These are phyloP conservation scores for Drosophila ananassae DNA, from an alignment of 1,140 invertebrate genomes.

Conservation along the genomic window DNA sequence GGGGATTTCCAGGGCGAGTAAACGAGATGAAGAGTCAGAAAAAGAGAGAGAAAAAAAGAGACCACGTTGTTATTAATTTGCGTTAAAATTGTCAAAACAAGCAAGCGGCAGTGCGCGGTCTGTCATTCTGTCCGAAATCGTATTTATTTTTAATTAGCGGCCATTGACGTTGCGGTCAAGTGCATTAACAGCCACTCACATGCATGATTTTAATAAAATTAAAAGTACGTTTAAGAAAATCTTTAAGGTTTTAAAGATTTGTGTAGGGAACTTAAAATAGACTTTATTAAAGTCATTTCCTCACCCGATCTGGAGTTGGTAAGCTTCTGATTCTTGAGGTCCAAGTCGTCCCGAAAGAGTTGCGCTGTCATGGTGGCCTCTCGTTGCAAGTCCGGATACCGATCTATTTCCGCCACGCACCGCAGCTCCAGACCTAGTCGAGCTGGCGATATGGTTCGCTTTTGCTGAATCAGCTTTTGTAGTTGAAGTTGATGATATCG, in stretches of 20 bases:
- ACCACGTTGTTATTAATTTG: constrained; percentile 63
- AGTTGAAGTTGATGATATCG: constrained; percentile 58
- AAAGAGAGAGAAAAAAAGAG: constrained; percentile 1
- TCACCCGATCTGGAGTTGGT: constrained; percentile 71
- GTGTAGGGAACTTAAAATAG: too few species aligned
- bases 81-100: constrained; percentile 73
- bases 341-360: constrained; percentile 62
- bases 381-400: constrained; percentile 59
- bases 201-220: neutral
- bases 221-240: neutral
- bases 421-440: constrained; percentile 58
- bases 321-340: constrained; percentile 74
- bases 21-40: neutral
- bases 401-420: constrained; percentile 72
- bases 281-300: neutral
- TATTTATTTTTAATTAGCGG: constrained; percentile 79
- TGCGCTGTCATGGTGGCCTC: constrained; percentile 58
- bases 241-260: neutral
- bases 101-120: constrained; percentile 40
- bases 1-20: neutral
- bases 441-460: constrained; percentile 33
- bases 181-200: constrained; percentile 47
- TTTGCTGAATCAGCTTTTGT: constrained; percentile 46
- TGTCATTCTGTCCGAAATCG: constrained; percentile 44
- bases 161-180: constrained; percentile 62